A percentile compares a stretch with the other conserved stretches of the same genome.
Conservation (phyloP, 2,888 invertebrate species). For the Sminthurinus aureus region DNA sequence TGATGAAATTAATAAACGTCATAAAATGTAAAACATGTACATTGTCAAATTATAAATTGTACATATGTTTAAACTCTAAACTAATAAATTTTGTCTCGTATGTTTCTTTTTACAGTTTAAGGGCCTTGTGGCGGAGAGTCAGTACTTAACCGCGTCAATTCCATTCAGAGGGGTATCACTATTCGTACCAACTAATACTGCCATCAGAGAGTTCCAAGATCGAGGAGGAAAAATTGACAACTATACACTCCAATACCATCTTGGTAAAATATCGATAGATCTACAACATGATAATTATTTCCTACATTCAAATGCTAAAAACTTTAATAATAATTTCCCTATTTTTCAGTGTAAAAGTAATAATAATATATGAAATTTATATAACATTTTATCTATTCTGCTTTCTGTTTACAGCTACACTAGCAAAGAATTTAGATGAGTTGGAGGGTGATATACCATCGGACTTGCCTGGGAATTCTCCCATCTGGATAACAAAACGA, state of each 20-base stretch:
- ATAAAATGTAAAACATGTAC: too few relatives aligned
- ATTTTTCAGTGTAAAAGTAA: neutral
- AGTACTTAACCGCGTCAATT: conserved; percentile 76
- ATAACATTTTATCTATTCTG: too few relatives aligned
- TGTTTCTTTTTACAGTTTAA: conserved; percentile 78
- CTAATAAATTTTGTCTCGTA: conserved; percentile 49
- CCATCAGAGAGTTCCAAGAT: conserved; percentile 76
- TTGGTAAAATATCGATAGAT: conserved; percentile 46
- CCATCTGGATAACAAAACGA: conserved; percentile 80
- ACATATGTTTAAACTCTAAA: neutral
- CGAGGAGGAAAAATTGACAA: conserved; percentile 55
- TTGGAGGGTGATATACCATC: conserved; percentile 74
- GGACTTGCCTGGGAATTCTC: conserved; percentile 84
- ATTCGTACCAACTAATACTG: conserved; percentile 87
- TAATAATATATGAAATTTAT: too few relatives aligned
- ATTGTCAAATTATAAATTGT: too few relatives aligned
- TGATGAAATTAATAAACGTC: too few relatives aligned
- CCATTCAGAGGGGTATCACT: conserved; percentile 80
- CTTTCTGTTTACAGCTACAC: conserved; percentile 72
- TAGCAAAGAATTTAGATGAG: conserved; percentile 70
- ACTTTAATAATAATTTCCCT: too few relatives aligned
- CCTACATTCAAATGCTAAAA: too few relatives aligned
- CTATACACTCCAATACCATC: conserved; percentile 57
- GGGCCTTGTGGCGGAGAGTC: conserved; percentile 75
- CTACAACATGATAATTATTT: too few relatives aligned